Evolutionary conservation across 2,113 vertebrate genomes (phyloP), one percentile per base, ranked within the genome.

Genomic region (Philantomba maxwellii): DNA sequence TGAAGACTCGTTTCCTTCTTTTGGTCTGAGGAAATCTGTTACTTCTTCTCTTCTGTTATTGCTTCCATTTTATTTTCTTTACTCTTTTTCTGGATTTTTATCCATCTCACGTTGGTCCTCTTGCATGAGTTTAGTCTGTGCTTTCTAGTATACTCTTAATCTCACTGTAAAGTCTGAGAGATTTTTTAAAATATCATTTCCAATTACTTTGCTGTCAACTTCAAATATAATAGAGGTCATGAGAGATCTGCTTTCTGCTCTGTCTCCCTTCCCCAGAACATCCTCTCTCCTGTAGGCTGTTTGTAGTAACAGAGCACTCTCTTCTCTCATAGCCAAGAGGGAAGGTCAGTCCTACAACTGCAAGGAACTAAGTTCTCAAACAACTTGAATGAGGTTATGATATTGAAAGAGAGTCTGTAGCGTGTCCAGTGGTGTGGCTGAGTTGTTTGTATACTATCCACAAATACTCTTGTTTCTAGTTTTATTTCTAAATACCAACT

Each of bases 191-290:
- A 14, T 23, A 47, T 86, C 30, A 14, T 17, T 36, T 93, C 47
- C 21, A 36, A 19, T 81, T 60, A 23, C 60, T 86, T 60, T 66
- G 6, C 14, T 80, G 12, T n/a, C 10, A 43, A 47, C 12, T 86
- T 81, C 33, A 60, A 39, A 39, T 19, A 13, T 51, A 33, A 60
- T 17, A 33, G 12, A 23, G 33, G 16, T 64, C 23, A 16, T 39
- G 26, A n/a, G 62, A 78, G 66, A 30, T 33, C 1, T 64, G 64
- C 3, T 57, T 21, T 36, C 7, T 39, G 57, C 30, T 53, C 7
- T 1, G 6, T 47, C 19, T 55, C 7, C 6, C 9, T 3, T 3
- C 26, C 17, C 47, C 19, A 3, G 5, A 45, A 21, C 30, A 57
- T 36, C 47, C 33, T 78, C 13, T 15, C 30, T 87, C 30, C 45